Conservation (phyloP, 2,113 vertebrate species). For the Percina caprodes region DNA sequence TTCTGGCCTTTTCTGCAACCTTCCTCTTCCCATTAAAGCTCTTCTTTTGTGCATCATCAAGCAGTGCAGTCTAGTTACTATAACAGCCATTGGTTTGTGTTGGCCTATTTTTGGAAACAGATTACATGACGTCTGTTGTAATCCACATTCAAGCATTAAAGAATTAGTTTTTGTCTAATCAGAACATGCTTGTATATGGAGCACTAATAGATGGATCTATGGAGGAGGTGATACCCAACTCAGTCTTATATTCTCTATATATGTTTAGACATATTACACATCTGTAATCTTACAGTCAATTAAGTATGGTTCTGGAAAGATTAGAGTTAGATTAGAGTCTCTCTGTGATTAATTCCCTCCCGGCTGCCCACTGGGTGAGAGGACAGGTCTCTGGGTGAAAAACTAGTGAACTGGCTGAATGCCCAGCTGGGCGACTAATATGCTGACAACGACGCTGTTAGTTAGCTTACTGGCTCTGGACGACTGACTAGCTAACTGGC, state of each 20-base stretch:
- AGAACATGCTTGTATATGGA: background rate
- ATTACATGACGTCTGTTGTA: slow-evolving; percentile 33
- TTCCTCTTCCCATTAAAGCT: slow-evolving; percentile 1
- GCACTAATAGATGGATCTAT: background rate
- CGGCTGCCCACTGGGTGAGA: slow-evolving; percentile 5
- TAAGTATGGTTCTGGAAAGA: background rate
- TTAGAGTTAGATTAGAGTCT: slow-evolving; percentile 1
- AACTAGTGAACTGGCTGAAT: background rate
- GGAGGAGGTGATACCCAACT: background rate
- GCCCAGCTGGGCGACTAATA: slow-evolving; percentile 11
- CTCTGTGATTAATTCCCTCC: background rate
- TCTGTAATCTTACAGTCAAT: background rate
- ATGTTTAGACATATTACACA: background rate
- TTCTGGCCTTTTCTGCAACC: background rate
- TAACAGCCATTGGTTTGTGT: slow-evolving; percentile 25
- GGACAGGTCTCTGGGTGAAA: background rate
- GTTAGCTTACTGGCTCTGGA: slow-evolving; percentile 16
- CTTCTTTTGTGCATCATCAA: background rate
- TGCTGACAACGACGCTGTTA: slow-evolving; percentile 14
- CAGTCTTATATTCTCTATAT: background rate
- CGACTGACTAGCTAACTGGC: slow-evolving; percentile 3
- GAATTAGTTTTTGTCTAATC: background rate
- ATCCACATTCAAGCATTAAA: slow-evolving; percentile 24
- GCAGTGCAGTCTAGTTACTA: background rate
- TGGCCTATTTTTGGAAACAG: slow-evolving; percentile 37